Base-by-base conservation (phyloP, 2,888 invertebrate species). In the Rhamphomyia laevipes region DNA sequence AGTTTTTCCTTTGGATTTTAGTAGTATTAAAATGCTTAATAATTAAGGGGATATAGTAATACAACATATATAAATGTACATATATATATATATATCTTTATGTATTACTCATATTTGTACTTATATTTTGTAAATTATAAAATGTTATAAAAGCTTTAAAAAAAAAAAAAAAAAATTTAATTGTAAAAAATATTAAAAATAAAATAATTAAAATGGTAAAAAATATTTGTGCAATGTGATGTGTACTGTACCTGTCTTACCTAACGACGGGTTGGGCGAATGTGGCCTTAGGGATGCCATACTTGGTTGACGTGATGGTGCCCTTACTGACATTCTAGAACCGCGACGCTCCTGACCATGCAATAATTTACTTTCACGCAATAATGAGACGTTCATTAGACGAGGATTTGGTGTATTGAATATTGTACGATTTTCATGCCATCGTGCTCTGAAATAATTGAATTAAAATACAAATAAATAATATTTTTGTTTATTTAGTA, bases 341-440 rank as follows among this genome's bases (percentile, higher is more conserved):
- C 88, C 87, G 10, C 87, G 81, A 45, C 89, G 77, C 61, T 88
- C 88, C 71, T 71, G 73, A 43, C 82, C 78, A 63, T 87, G 87
- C 55, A 84, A 72, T 47, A 86, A 72, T 63, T 89, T 89, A 59
- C 84, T 87, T 61, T 89, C 88, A 61, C 85, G 76, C 61, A 90
- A 71, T 58, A 90, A 70, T 4, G 89, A 89, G 21, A 87, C 90
- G 70, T 92, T 92, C 91, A 92, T 92, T 71, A 93, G 74, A 51
- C 93, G 81, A 51, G 93, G 91, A 70, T 92, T 92, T 27, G 92
- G 91, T 46, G 92, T 92, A 71, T 92, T 92, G 76, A 93, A 92
- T 62, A 93, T 92, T 33, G 91, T 89, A 23, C 92, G 80, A 67
- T 89, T 91, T 63, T 92, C 92, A 59, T 85, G 80, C 87, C 91